Percentiles rank a stretch among this genome's conserved stretches.
These are phyloP conservation scores for Malacosoma neustria DNA, from an alignment of 2,888 invertebrate genomes.

Conservation along the genomic window DNA sequence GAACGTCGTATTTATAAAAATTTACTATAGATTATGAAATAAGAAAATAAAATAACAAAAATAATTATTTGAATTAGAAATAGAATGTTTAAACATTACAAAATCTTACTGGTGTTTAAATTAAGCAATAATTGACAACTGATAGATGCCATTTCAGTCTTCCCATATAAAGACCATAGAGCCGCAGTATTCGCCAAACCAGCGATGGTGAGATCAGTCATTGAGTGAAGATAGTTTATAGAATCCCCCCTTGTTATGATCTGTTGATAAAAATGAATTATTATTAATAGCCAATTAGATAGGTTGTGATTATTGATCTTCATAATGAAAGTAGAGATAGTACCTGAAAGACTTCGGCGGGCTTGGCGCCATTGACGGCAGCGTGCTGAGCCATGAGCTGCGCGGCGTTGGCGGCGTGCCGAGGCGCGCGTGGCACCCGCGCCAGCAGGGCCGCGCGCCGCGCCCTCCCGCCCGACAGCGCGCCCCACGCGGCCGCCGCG, in stretches of 20 bases:
- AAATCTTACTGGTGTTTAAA: conserved; percentile 81
- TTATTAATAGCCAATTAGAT: no score
- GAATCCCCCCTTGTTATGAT: conserved; percentile 89
- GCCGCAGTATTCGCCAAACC: conserved; percentile 88
- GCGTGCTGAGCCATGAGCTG: conserved; percentile 88
- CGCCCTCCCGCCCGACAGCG: conserved; percentile 76
- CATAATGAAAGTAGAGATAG: no score
- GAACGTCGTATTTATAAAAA: no score
- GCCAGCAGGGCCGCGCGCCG: conserved; percentile 70
- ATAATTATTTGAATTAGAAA: no score
- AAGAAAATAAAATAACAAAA: no score
- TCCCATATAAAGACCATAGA: conserved; percentile 92
- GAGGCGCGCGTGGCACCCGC: conserved; percentile 62
- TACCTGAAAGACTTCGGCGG: conserved; percentile 77
- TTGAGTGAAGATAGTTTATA: conserved; percentile 88
- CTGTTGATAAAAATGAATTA: conserved; percentile 49
- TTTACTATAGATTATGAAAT: no score
- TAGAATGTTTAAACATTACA: no score
- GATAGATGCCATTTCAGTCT: conserved; percentile 87
- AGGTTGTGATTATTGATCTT: no score
- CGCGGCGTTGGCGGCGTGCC: conserved; percentile 84
- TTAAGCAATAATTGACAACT: conserved; percentile 86
- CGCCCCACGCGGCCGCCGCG: conserved; percentile 80
- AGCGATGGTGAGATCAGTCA: conserved; percentile 86
- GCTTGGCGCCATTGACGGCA: conserved; percentile 79